A percentile compares a stretch with the other conserved stretches of the same genome.
phyloP scores from a whole-genome alignment of 2,888 invertebrate genomes.

The Polietes domitor region DNA sequence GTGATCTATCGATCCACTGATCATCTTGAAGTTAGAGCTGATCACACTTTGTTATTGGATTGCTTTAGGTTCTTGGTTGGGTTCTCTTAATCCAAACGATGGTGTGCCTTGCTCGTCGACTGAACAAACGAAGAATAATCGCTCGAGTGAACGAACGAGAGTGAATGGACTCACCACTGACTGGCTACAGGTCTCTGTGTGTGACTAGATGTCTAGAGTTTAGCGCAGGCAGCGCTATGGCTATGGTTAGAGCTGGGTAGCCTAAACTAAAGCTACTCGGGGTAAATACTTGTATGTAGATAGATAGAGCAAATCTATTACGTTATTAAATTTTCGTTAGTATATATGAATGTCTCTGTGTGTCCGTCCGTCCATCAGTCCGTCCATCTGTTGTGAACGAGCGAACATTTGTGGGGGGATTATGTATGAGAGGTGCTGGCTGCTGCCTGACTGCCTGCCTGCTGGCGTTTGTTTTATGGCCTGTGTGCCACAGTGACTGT shows the following conservation, averaged over 20 bases:
- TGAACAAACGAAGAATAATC: too few relatives aligned
- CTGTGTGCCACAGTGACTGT: slow-evolving; percentile 31
- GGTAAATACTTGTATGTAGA: not conserved
- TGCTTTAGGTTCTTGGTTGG: too few relatives aligned
- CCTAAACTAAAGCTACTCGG: not conserved
- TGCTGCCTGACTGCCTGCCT: slow-evolving; percentile 51
- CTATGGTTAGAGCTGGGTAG: not conserved
- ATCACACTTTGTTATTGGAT: too few relatives aligned
- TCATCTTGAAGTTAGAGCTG: too few relatives aligned
- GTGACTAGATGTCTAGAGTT: slow-evolving; percentile 24
- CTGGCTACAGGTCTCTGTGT: not conserved
- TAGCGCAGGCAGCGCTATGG: not conserved
- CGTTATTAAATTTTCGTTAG: slow-evolving; percentile 25
- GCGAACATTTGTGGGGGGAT: not conserved
- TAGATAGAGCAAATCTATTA: slow-evolving; percentile 26
- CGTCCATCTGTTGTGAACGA: not conserved
- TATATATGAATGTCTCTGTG: not conserved
- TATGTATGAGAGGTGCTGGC: not conserved
- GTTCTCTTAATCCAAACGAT: too few relatives aligned
- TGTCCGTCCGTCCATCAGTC: not conserved
- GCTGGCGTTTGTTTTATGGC: slow-evolving; percentile 13
- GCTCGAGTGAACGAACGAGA: not conserved
- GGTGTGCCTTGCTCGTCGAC: too few relatives aligned
- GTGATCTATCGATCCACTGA: too few relatives aligned
- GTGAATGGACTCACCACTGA: not conserved